Conservation (phyloP, 37 sponge, comb jelly and placozoan species). For the Geodia barretti region DNA sequence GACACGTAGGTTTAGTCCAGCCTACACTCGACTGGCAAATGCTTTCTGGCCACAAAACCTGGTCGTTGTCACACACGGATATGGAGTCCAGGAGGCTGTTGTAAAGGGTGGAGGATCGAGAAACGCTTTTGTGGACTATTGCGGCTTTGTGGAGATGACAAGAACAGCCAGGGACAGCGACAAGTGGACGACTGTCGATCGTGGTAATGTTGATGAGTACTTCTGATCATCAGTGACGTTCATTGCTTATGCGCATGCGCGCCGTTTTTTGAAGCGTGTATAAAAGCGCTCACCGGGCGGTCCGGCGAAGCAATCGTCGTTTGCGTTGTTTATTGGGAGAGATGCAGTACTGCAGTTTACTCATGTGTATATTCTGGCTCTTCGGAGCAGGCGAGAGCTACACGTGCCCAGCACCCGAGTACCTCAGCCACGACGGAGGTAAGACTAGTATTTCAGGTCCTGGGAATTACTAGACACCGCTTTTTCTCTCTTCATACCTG, state of each 20-base stretch:
- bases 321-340: too few relatives aligned
- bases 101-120: not conserved
- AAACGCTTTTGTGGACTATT: constrained; percentile 15
- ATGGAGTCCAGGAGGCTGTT: constrained; percentile 43
- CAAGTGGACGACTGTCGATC: constrained; percentile 1
- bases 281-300: too few relatives aligned
- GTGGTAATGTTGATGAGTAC: not conserved
- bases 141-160: constrained; percentile 55
- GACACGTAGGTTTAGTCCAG: constrained; percentile 15
- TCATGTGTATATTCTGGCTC: too few relatives aligned
- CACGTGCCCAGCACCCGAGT: not conserved
- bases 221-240: too few relatives aligned
- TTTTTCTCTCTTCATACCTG: too few relatives aligned
- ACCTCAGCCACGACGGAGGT: not conserved
- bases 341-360: too few relatives aligned
- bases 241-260: too few relatives aligned
- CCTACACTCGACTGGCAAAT: constrained; percentile 43
- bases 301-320: too few relatives aligned
- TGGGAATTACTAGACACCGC: not conserved
- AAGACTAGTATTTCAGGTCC: too few relatives aligned
- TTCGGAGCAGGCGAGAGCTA: not conserved
- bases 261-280: too few relatives aligned
- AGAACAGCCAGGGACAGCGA: constrained; percentile 5
- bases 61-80: constrained; percentile 52
- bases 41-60: constrained; percentile 50